A percentile compares a stretch with the other conserved stretches of the same genome.
phyloP scores from a whole-genome alignment of 2,113 vertebrate species.

The Albula goreensis region DNA sequence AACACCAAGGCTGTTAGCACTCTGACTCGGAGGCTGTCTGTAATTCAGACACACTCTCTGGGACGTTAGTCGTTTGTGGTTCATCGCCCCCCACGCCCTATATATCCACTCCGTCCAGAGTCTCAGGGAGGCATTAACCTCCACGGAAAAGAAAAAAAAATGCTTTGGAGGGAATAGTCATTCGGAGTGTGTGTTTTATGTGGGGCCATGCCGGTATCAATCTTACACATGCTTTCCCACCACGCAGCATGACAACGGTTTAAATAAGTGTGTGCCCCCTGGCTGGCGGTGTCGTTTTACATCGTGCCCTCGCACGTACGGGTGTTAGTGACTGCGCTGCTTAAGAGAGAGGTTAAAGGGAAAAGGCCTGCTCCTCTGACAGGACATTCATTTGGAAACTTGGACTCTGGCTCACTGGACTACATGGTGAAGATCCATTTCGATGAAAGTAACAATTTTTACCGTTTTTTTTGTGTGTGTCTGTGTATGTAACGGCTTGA shows the following conservation, averaged over 20 bases:
- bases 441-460: constrained; percentile 58
- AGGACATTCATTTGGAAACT: constrained; percentile 55
- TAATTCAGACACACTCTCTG: neutral
- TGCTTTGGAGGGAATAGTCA: neutral
- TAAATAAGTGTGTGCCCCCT: constrained; percentile 65
- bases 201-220: constrained; percentile 51
- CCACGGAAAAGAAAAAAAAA: constrained; percentile 24
- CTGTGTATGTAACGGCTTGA: constrained; percentile 54
- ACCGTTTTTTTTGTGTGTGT: constrained; percentile 40
- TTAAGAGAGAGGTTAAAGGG: constrained; percentile 55
- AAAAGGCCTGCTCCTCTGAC: constrained; percentile 56
- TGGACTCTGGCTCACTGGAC: constrained; percentile 64
- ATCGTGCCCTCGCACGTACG: constrained; percentile 30
- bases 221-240: constrained; percentile 47
- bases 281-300: constrained; percentile 48
- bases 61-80: neutral
- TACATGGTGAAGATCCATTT: constrained; percentile 59
- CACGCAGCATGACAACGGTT: constrained; percentile 55
- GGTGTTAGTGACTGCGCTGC: constrained; percentile 48
- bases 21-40: no score
- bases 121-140: constrained; percentile 59
- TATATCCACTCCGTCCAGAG: constrained; percentile 54
- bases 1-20: neutral
- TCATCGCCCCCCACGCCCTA: constrained; percentile 32
- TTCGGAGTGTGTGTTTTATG: neutral